These are phyloP conservation scores for Serrognathus titanus DNA, from an alignment of 2,888 invertebrate genomes.

Conservation along the genomic window DNA sequence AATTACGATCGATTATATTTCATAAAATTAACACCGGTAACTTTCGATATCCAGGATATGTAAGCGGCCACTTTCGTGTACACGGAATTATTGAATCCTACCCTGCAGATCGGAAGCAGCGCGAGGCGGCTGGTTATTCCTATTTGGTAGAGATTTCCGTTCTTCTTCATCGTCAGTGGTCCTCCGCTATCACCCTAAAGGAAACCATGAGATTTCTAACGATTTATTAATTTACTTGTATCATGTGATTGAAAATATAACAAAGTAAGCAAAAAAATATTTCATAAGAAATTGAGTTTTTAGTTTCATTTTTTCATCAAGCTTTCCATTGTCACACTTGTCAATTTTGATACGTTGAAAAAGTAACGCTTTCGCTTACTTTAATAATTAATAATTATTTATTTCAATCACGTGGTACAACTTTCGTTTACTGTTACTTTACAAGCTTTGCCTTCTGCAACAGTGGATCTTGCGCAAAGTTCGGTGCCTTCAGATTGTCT, in stretches of 20 bases:
- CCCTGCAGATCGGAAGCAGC: conserved; percentile 40
- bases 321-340: too few relatives aligned
- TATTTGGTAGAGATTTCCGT: conserved; percentile 38
- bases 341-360: too few relatives aligned
- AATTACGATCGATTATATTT: conserved; percentile 28
- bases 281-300: too few relatives aligned
- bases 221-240: not conserved
- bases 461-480: conserved; percentile 42
- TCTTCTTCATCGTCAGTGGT: conserved; percentile 38
- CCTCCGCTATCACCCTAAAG: conserved; percentile 47
- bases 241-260: not conserved
- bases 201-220: not conserved
- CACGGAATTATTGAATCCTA: conserved; percentile 44
- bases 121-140: conserved; percentile 46
- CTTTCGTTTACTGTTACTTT: conserved; percentile 31
- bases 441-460: conserved; percentile 45
- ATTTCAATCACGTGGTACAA: not conserved
- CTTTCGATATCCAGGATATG: conserved; percentile 41
- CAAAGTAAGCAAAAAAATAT: too few relatives aligned
- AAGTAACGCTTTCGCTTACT: too few relatives aligned
- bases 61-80: conserved; percentile 44
- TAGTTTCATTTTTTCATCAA: too few relatives aligned
- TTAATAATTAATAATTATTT: too few relatives aligned
- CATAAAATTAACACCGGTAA: conserved; percentile 40
- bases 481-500: conserved; percentile 29